Conservation (phyloP, 2,113 vertebrate genomes). For the Apodemus speciosus region DNA sequence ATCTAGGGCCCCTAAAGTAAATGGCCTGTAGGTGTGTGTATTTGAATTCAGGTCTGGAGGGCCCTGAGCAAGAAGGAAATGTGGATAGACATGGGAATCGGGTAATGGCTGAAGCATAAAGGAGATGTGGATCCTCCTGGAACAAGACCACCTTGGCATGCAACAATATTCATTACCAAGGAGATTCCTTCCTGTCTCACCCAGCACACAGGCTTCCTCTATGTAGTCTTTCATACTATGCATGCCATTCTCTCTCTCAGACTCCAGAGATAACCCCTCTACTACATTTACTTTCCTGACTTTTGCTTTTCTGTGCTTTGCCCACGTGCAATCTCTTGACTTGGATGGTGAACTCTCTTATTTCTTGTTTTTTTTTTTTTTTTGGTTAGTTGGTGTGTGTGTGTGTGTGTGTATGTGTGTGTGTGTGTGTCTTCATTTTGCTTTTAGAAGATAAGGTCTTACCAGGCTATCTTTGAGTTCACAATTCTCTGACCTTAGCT, state of each 20-base stretch:
- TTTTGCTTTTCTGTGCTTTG: background rate
- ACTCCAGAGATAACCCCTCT: background rate
- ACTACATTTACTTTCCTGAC: background rate
- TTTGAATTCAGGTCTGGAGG: background rate
- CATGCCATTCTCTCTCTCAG: background rate
- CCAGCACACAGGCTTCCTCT: background rate
- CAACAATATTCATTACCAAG: background rate
- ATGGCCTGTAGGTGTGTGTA: fast-evolving
- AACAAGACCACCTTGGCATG: background rate
- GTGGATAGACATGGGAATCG: background rate
- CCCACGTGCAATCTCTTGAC: background rate
- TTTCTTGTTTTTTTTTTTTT: background rate
- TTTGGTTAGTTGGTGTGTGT: background rate
- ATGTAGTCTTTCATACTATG: background rate
- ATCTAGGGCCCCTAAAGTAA: background rate
- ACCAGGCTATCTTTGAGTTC: background rate
- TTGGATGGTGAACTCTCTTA: background rate
- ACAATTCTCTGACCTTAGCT: background rate
- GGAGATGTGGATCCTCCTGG: background rate
- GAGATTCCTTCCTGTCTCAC: background rate
- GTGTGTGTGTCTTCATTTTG: background rate
- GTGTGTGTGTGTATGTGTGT: background rate
- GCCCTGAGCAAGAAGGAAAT: background rate
- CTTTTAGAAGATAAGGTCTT: background rate
- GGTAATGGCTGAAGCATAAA: background rate